Evolutionary conservation across 30 jellyfish, hydroid and myxozoan species (phyloP).

Genomic region (Pelagia noctiluca): DNA sequence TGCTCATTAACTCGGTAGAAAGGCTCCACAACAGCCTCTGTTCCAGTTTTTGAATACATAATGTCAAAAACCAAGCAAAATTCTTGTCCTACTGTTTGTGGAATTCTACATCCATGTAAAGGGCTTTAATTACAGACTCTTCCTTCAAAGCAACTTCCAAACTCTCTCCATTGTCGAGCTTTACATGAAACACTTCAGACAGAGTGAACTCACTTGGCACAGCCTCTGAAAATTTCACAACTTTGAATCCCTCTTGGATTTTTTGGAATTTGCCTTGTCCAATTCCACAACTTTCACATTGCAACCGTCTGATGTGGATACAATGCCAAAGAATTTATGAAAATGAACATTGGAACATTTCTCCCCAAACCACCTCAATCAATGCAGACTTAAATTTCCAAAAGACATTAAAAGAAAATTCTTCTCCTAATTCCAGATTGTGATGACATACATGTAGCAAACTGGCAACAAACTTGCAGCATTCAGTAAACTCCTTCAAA

Average conservation of each 20-base stretch:
- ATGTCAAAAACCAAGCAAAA: not conserved
- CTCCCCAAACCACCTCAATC: slow-evolving; percentile 30
- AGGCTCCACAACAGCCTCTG: not conserved
- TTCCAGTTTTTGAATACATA: not conserved
- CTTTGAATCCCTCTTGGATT: no score
- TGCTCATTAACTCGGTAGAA: not conserved
- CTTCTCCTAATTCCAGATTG: slow-evolving; percentile 17
- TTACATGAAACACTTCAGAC: slow-evolving; percentile 1
- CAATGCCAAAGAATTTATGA: slow-evolving; percentile 8
- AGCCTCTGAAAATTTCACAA: no score
- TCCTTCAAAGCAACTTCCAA: no score
- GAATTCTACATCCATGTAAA: no score
- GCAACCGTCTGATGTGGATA: not conserved
- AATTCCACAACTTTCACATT: slow-evolving; percentile 3
- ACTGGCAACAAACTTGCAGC: slow-evolving; percentile 20
- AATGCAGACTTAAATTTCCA: slow-evolving; percentile 32
- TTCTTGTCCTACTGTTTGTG: no score
- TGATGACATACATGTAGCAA: slow-evolving; percentile 26
- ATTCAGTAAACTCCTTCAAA: not conserved
- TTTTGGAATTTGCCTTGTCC: not conserved
- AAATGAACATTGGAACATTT: slow-evolving; percentile 10
- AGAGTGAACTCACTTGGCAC: no score
- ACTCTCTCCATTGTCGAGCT: no score
- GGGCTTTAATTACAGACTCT: no score
- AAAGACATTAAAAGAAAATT: slow-evolving; percentile 21